Evolutionary conservation across 2,113 vertebrate species (phyloP), one percentile per base, ranked within the genome.

Genomic region (Tachysurus fulvidraco): DNA sequence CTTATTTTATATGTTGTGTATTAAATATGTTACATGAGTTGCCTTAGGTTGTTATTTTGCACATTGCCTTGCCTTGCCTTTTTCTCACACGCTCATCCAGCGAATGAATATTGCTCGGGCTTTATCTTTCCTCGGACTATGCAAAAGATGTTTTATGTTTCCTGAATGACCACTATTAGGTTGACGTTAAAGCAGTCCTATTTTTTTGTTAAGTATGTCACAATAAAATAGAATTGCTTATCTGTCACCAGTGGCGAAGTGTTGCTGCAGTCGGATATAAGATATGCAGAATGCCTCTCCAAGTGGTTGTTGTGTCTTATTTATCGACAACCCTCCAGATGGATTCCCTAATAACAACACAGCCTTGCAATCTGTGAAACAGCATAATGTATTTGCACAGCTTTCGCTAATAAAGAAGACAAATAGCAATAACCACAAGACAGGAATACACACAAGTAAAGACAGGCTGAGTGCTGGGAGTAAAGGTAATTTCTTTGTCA

Each of bases 281-380:
- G 55, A 81, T 62, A 17, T 28, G 52, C 41, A 67, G 57, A 74
- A 69, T 86, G 76, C 52, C 62, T 57, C 62, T 86, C 17, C 8
- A 7, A 69, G 65, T 57, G 84, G 62, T 57, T 85, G 74, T 41
- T 69, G 71, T 36, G n/a, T 50, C 12, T 17, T 85, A 83, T 88
- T 86, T 86, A 81, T 60, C 36, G 57, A 55, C 71, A 41, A 12
- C 28, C 28, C 62, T 87, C 59, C 88, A 87, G 88, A 78, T 87
- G 86, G 86, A 81, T 83, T 78, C 11, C 28, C 36, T 81, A 85
- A 85, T 84, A 81, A 78, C 79, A 89, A 44, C 55, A 85, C 55
- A 62, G 80, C 28, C 62, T 44, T 80, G 46, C 78, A 87, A 76
- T 81, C 73, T 88, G 89, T 64, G 73, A 73, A 80, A 62, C 60